Percentiles rank a stretch among this genome's conserved stretches.
These are phyloP conservation scores for Drosophila kohkoa DNA, from an alignment of 1,140 invertebrate species.

Conservation along the genomic window DNA sequence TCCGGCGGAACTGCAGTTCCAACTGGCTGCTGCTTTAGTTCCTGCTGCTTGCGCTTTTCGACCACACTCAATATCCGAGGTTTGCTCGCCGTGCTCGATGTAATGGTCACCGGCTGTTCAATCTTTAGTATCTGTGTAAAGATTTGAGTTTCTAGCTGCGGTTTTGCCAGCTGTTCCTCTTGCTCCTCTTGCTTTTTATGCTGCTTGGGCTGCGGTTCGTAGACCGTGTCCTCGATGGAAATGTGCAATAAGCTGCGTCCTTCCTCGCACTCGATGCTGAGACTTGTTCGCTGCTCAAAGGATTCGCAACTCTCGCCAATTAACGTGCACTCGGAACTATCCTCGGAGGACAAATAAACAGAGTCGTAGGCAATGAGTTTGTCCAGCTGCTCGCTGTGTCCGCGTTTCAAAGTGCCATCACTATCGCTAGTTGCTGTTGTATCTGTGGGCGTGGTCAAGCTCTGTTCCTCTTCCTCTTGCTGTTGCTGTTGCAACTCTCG, in stretches of 20 bases:
- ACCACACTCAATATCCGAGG: slow-evolving; percentile 75
- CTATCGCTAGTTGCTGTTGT: slow-evolving; percentile 47
- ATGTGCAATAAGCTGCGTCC: slow-evolving; percentile 72
- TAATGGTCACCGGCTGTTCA: slow-evolving; percentile 45
- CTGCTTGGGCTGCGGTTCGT: slow-evolving; percentile 67
- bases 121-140: slow-evolving; percentile 75
- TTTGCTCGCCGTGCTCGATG: slow-evolving; percentile 66
- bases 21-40: slow-evolving; percentile 33
- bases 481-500: no score
- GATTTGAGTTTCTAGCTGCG: slow-evolving; percentile 44
- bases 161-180: neutral
- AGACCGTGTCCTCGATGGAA: slow-evolving; percentile 77
- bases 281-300: slow-evolving; percentile 61
- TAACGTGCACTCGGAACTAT: slow-evolving; percentile 80
- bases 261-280: slow-evolving; percentile 52
- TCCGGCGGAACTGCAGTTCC: slow-evolving; percentile 30
- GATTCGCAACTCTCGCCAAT: slow-evolving; percentile 70
- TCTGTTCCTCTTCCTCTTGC: slow-evolving; percentile 18
- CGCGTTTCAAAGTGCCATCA: slow-evolving; percentile 66
- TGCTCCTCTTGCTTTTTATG: slow-evolving; percentile 40
- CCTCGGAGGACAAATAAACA: slow-evolving; percentile 83
- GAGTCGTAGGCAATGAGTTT: slow-evolving; percentile 84
- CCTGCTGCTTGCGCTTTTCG: slow-evolving; percentile 65
- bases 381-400: slow-evolving; percentile 59
- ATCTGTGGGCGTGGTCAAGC: slow-evolving; percentile 45